A percentile compares a stretch with the other conserved stretches of the same genome.
These are phyloP conservation scores for Pocillopora grandis DNA, from an alignment of 92 coral and sea anemone species.

Conservation along the genomic window DNA sequence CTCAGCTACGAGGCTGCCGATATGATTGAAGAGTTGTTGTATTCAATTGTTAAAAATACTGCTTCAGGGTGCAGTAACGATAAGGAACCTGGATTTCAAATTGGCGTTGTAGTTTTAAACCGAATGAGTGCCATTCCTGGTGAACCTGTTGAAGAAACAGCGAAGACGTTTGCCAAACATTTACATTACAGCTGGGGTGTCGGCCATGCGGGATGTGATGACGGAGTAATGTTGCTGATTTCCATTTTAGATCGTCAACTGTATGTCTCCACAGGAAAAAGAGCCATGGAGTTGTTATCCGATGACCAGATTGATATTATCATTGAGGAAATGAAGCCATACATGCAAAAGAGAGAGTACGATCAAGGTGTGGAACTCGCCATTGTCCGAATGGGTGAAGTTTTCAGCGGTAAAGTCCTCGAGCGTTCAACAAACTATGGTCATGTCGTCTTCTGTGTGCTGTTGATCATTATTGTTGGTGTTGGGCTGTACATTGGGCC, in stretches of 20 bases:
- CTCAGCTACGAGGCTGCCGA: conserved; percentile 71
- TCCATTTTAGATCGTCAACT: conserved; percentile 70
- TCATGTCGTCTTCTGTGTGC: conserved; percentile 38
- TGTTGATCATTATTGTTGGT: conserved; percentile 41
- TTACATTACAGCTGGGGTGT: conserved; percentile 84
- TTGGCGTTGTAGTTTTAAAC: conserved; percentile 76
- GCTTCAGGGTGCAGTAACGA: conserved; percentile 66
- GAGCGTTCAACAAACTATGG: conserved; percentile 29
- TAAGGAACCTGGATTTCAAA: conserved; percentile 69
- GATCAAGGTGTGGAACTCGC: conserved; percentile 65
- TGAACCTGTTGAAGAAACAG: conserved; percentile 47
- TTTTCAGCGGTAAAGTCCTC: conserved; percentile 72
- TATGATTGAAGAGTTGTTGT: conserved; percentile 64
- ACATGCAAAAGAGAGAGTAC: conserved; percentile 49
- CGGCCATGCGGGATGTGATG: conserved; percentile 71
- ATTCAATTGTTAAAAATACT: conserved; percentile 59
- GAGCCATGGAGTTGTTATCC: conserved; percentile 66
- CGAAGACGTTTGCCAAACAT: conserved; percentile 59
- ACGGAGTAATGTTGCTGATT: conserved; percentile 71
- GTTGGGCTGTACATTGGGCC: conserved; percentile 22
- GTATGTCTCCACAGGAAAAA: conserved; percentile 78
- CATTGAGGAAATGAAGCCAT: conserved; percentile 69
- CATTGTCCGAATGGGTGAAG: conserved; percentile 68
- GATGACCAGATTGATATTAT: conserved; percentile 80
- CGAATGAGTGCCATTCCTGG: conserved; percentile 49